Evolutionary conservation across 1,140 invertebrate species (phyloP).

Genomic region (Frieseomelitta varia): DNA sequence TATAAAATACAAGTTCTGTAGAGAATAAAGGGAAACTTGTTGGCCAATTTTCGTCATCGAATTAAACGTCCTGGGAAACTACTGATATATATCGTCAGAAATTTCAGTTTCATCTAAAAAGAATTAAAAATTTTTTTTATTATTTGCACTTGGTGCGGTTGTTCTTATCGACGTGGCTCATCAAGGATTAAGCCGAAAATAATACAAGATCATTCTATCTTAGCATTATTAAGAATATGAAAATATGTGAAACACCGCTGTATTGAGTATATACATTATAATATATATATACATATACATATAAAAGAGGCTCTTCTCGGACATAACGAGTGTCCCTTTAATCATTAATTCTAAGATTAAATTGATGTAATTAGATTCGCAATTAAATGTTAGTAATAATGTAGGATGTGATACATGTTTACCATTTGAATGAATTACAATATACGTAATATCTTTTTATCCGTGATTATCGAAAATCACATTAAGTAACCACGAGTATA

Average conservation of each 20-base stretch:
- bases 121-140: neutral
- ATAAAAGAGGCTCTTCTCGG: neutral
- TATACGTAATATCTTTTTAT: neutral
- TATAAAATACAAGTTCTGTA: neutral
- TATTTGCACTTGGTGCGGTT: neutral
- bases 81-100: constrained; percentile 20
- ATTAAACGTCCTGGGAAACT: constrained; percentile 26
- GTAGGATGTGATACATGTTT: neutral
- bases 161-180: constrained; percentile 27
- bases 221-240: constrained; percentile 3
- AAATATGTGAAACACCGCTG: neutral
- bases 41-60: constrained; percentile 8
- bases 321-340: constrained; percentile 2
- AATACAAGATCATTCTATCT: constrained; percentile 17
- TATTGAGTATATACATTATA: constrained; percentile 18
- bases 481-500: neutral
- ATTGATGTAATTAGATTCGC: constrained; percentile 14
- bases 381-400: constrained; percentile 21
- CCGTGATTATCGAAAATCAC: neutral
- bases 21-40: neutral
- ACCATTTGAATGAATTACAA: neutral
- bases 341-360: constrained; percentile 33
- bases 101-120: neutral
- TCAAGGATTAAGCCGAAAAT: neutral
- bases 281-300: constrained; percentile 15